A percentile compares a stretch with the other conserved stretches of the same genome.
Evolutionary conservation across 2,113 vertebrate genomes (phyloP).

Genomic region (Nycticebus coucang): DNA sequence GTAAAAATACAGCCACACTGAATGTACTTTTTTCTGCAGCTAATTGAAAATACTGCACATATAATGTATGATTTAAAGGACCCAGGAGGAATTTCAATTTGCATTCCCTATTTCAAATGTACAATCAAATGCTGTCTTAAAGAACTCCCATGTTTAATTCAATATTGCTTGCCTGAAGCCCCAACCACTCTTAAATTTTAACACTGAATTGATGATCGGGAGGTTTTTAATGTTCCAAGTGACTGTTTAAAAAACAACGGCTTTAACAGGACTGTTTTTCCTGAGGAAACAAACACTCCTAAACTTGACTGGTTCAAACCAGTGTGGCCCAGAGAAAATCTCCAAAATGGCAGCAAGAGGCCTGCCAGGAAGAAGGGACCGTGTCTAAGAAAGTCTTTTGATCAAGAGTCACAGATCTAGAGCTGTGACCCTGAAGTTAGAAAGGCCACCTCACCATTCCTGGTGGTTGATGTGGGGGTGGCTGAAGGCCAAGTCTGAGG

Average conservation of each 20-base stretch:
- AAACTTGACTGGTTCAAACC: conserved; percentile 5
- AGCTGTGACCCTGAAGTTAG: background rate
- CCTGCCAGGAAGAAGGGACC: background rate
- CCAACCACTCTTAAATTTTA: conserved; percentile 64
- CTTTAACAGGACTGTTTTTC: conserved; percentile 53
- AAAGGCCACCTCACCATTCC: background rate
- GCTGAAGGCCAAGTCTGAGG: background rate
- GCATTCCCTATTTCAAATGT: conserved; percentile 70
- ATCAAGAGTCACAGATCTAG: background rate
- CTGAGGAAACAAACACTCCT: conserved; percentile 35
- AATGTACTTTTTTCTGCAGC: conserved; percentile 66
- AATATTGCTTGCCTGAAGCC: conserved; percentile 66
- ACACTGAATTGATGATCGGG: conserved; percentile 50
- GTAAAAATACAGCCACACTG: conserved; percentile 77
- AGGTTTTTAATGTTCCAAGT: conserved; percentile 55
- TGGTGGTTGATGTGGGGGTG: background rate
- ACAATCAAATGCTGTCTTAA: conserved; percentile 71
- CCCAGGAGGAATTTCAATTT: conserved; percentile 77
- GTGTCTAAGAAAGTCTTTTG: accelerated
- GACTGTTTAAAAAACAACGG: conserved; percentile 64
- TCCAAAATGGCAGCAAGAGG: background rate
- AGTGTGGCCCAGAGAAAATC: background rate
- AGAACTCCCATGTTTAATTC: conserved; percentile 65
- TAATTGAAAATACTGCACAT: conserved; percentile 81
- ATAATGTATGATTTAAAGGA: conserved; percentile 77